Evolutionary conservation across 1,140 invertebrate genomes (phyloP).

Genomic region (Sycobia sp.): DNA sequence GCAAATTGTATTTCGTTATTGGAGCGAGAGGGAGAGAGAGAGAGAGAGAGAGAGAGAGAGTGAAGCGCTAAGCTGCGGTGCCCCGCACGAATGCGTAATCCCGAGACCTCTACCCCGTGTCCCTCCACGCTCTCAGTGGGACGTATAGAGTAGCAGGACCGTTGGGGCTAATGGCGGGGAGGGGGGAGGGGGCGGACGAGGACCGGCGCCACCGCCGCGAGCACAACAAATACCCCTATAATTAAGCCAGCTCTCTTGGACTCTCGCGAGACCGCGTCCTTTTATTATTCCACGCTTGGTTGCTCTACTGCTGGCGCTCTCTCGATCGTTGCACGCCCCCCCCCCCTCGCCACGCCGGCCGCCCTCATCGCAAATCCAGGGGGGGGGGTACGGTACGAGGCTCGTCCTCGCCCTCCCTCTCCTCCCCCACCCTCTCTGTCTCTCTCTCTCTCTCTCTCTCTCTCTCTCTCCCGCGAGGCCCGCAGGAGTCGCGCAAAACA

Average conservation of each 20-base stretch:
- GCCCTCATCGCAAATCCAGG: background rate
- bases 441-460: background rate
- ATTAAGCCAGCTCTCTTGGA: conserved; percentile 30
- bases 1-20: no score
- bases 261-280: conserved; percentile 38
- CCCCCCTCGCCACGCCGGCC: background rate
- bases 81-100: conserved; percentile 40
- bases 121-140: no score
- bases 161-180: background rate
- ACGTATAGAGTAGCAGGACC: no score
- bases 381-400: no score
- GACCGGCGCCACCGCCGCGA: background rate
- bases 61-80: conserved; percentile 25
- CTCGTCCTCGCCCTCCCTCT: background rate
- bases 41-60: conserved; percentile 5
- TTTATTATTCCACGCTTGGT: conserved; percentile 28
- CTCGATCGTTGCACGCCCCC: conserved; percentile 27
- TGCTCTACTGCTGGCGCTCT: no score
- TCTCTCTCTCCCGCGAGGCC: background rate
- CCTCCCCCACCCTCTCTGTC: background rate
- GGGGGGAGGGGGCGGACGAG: background rate
- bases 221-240: conserved; percentile 39
- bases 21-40: background rate
- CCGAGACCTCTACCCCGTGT: no score
- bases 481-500: no score